phyloP scores from a whole-genome alignment of 35 echinoderm and acorn worm species.

The Apostichopus japonicus region DNA sequence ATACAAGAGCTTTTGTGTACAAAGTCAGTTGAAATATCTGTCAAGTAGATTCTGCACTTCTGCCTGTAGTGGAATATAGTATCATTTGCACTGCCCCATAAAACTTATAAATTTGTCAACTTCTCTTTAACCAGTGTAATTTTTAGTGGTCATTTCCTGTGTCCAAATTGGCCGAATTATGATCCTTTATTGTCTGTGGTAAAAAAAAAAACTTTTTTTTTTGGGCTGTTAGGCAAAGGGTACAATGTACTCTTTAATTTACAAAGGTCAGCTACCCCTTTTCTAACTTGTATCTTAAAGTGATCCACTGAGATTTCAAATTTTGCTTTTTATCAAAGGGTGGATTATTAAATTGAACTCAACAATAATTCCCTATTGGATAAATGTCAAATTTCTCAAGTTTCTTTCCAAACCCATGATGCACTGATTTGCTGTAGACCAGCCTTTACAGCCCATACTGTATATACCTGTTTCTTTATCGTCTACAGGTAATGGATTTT shows the following conservation, averaged over 20 bases:
- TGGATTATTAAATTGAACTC: slow-evolving; percentile 9
- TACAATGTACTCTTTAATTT: neutral
- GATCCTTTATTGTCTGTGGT: neutral
- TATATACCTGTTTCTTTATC: too few relatives aligned
- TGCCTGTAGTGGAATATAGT: too few relatives aligned
- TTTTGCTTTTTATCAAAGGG: slow-evolving; percentile 8
- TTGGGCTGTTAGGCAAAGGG: neutral
- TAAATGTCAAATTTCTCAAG: neutral
- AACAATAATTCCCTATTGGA: slow-evolving; percentile 19
- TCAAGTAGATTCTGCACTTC: too few relatives aligned
- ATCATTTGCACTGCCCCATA: neutral
- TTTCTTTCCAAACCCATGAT: neutral
- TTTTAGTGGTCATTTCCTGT: slow-evolving; percentile 43
- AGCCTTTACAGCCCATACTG: too few relatives aligned
- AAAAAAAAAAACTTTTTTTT: neutral
- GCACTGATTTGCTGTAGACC: neutral
- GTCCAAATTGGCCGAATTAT: slow-evolving; percentile 41
- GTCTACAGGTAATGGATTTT: too few relatives aligned
- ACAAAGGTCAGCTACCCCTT: neutral
- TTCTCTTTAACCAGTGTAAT: neutral
- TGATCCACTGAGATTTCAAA: slow-evolving; percentile 3
- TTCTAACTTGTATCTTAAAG: neutral
- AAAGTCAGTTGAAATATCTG: too few relatives aligned
- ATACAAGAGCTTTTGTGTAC: too few relatives aligned
- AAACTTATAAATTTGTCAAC: slow-evolving; percentile 8